Base-by-base conservation (phyloP, 2,888 invertebrate genomes). In the Torymus texanus region DNA sequence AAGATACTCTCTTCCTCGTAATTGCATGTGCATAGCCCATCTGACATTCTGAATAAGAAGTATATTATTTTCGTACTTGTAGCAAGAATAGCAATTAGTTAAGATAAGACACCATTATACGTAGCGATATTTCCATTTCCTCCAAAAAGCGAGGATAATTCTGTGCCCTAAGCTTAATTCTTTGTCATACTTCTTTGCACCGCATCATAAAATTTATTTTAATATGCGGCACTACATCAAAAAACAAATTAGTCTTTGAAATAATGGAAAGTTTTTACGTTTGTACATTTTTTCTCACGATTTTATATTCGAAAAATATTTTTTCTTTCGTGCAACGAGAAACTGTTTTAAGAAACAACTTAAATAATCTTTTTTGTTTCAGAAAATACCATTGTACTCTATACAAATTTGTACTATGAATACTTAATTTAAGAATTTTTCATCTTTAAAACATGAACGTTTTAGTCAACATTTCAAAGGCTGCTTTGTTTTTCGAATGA, bases 41-140 rank as follows among this genome's bases (percentile, higher is more conserved):
- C 51, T 63, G 53, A 79, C 41, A 41, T 41, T 73, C 79, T 83
- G 79, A 82, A 79, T 82, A 82, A 84, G 81, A 84, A 85, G 83
- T 84, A 82, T 79, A 84, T 78, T 78, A 75, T 71, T 59, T 16
- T 58, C 67, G 67, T 50, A 84, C 78, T 71, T 83, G 84, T 84
- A 84, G 83, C 85, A 85, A 85, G 84, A 86, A 86, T 87, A 87
- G 84, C 84, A 82, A 85, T 88, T 87, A 88, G 83, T 86, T 86
- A 84, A 86, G 85, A 86, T 87, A 88, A 88, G 87, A 88, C 88
- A 88, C 87, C 87, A 84, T 88, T 87, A 86, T 88, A 88, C 88
- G 87, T 88, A 88, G 85, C 85, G 85, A 87, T 85, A 87, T 86
- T 87, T 85, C 73, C 81, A 73, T 68, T 80, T 65, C 61, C 80